Conservation (phyloP, 2,888 invertebrate genomes). For the Dusona sp. region DNA sequence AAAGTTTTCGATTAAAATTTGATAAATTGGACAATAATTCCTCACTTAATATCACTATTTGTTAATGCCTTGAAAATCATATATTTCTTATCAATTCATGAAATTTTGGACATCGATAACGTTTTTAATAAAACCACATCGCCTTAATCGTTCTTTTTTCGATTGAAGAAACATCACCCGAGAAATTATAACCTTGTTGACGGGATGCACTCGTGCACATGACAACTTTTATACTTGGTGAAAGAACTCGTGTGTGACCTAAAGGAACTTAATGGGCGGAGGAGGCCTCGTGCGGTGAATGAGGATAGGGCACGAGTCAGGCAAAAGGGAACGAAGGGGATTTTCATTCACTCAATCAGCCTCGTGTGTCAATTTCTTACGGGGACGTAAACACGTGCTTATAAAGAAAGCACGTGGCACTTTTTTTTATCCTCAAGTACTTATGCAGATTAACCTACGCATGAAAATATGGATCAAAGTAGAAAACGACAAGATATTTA, state of each 20-base stretch:
- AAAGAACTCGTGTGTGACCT: conserved; percentile 35
- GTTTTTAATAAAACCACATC: not conserved
- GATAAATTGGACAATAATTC: not conserved
- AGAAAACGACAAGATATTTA: not conserved
- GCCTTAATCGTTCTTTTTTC: not conserved
- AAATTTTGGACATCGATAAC: not conserved
- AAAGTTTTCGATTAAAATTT: not conserved
- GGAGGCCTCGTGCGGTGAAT: conserved; percentile 48
- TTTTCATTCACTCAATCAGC: conserved; percentile 70
- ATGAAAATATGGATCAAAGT: not conserved
- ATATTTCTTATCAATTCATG: not conserved
- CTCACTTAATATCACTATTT: not conserved
- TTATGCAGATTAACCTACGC: not conserved
- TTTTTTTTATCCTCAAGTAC: conserved; percentile 22
- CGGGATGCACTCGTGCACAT: conserved; percentile 22
- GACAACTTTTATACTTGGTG: conserved; percentile 10
- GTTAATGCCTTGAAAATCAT: not conserved
- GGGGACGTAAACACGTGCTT: conserved; percentile 61
- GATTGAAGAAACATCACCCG: not conserved
- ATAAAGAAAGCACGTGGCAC: conserved; percentile 51
- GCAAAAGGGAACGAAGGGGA: conserved; percentile 5
- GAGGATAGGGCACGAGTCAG: conserved; percentile 23
- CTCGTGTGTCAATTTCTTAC: conserved; percentile 68
- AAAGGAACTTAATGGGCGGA: conserved; percentile 36
- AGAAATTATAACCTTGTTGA: conserved; percentile 2